Evolutionary conservation across 2,113 vertebrate species (phyloP).

Genomic region (Murina feae): DNA sequence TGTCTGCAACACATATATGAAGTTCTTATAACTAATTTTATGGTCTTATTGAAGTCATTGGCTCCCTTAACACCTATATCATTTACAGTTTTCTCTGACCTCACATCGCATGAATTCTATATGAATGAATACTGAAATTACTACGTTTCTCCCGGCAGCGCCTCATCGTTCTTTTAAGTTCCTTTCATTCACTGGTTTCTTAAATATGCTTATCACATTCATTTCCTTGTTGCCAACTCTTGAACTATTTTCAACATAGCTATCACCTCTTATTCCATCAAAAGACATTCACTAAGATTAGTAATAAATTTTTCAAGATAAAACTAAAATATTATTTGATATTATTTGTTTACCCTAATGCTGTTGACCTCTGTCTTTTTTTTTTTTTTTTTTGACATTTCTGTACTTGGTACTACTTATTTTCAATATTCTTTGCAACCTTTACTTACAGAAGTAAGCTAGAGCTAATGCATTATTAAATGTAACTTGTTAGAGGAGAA

Average conservation of each 20-base stretch:
- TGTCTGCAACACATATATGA: not conserved
- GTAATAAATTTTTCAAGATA: not conserved
- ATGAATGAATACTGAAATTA: not conserved
- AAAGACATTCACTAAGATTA: not conserved
- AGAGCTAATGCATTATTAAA: not conserved
- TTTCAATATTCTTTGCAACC: not conserved
- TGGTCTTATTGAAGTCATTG: not conserved
- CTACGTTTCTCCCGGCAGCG: not conserved
- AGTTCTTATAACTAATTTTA: not conserved
- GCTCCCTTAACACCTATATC: not conserved
- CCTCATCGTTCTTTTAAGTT: not conserved
- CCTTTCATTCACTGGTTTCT: not conserved
- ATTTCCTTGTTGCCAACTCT: not conserved
- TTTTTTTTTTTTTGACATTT: not conserved
- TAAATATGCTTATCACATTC: not conserved
- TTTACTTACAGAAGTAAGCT: slow-evolving; percentile 4
- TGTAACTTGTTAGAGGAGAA: not conserved
- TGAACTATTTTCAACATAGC: not conserved
- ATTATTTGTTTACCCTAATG: not conserved
- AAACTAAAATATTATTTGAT: not conserved
- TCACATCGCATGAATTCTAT: not conserved
- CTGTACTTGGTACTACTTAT: not conserved
- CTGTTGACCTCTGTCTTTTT: not conserved
- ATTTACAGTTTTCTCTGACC: not conserved
- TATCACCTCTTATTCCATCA: not conserved